Percentiles rank a stretch among this genome's conserved stretches.
Evolutionary conservation across 2,797 vertebrate genomes (phyloP).

Genomic region (Chlorospingus semifuscus): DNA sequence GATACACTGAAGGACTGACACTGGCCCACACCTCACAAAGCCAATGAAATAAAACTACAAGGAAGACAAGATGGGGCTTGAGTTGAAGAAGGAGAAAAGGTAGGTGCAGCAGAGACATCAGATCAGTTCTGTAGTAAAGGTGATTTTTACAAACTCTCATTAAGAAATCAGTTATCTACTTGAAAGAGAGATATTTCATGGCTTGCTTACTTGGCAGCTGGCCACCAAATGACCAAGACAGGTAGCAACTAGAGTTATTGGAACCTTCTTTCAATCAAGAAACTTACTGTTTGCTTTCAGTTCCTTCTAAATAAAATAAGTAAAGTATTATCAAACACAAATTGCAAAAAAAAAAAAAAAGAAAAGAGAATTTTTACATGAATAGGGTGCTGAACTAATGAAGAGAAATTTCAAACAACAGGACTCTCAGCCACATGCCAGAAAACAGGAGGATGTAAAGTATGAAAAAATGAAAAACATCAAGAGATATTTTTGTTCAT

Average conservation of each 20-base stretch:
- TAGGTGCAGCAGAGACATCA: neutral
- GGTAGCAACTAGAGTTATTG: neutral
- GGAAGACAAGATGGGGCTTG: neutral
- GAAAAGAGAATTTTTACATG: neutral
- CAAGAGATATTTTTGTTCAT: neutral
- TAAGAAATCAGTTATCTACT: neutral
- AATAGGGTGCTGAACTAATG: neutral
- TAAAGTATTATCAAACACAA: neutral
- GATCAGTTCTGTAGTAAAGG: neutral
- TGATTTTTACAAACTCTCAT: neutral
- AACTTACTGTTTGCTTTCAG: neutral
- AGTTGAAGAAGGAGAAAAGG: neutral
- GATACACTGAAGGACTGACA: neutral
- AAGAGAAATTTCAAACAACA: neutral
- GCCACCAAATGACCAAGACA: neutral
- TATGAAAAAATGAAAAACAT: rapidly evolving
- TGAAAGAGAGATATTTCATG: neutral
- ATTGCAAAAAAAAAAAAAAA: neutral
- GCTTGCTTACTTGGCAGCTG: neutral
- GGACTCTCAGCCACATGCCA: neutral
- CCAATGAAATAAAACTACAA: neutral
- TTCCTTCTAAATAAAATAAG: neutral
- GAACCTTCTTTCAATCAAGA: neutral
- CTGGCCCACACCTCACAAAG: neutral
- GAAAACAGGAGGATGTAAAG: neutral